Base-by-base conservation (phyloP, 2,888 invertebrate genomes). In the Dorcus parallelipipedus region DNA sequence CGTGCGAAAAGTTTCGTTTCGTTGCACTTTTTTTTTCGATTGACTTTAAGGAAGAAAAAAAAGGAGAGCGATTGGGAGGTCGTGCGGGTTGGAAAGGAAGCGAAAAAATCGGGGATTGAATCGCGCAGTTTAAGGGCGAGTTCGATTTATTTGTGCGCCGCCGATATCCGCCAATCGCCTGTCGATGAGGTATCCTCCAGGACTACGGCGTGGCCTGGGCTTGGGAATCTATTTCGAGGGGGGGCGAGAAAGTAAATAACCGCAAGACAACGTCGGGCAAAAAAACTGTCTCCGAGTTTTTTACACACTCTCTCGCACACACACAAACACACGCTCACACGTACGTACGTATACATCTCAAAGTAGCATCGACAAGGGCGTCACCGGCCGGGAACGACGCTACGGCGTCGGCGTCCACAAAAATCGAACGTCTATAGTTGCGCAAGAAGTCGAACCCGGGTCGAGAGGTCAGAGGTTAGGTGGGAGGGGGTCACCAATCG, bases 341-440 rank as follows among this genome's bases (percentile, higher is more conserved):
- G 23, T 23, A 45, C 45, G 23, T 20, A 20, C 45, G 23, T 23
- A 45, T 20, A 20, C 45, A 62, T 62, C 62, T 57, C 62, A 62
- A 62, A 62, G 62, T 62, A 62, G 60, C 62, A 62, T 62, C 62
- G 62, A 62, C 62, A 62, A 63, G 50, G 26, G 55, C 48, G 55
- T 55, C 50, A 42, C 26, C 49, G 51, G 39, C 55, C 55, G 58
- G 64, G 62, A 58, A 64, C 66, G 67, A 64, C 66, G 64, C 68
- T 68, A 71, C 69, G 64, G 70, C 69, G 70, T 73, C 74, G 72
- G 73, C 76, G 75, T 76, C 73, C 71, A 71, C 75, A 77, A 77
- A 77, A 77, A 78, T 78, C 78, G 78, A 78, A 77, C 76, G 73
- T 76, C 76, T 76, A 76, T 76, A 76, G 69, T 71, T 72, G 75